A percentile compares a stretch with the other conserved stretches of the same genome.
These are phyloP conservation scores for Drosophila prolongata DNA, from an alignment of 2,888 invertebrate genomes.

Conservation along the genomic window DNA sequence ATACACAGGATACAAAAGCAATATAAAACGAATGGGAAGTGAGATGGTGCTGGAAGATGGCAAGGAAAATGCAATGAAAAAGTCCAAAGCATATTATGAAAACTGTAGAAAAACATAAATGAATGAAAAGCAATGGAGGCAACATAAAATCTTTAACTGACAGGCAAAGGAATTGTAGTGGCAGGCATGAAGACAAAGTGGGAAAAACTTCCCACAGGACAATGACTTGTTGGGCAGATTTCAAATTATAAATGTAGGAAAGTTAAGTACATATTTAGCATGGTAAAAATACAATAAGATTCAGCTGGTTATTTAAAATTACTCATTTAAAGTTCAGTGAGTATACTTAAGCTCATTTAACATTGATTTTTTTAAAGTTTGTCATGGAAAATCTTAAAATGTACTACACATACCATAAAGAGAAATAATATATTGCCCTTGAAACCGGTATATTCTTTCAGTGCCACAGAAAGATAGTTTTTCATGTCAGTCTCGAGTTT, in stretches of 20 bases:
- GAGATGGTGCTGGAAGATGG: background rate
- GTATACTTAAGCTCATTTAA: too few species aligned
- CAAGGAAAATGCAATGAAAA: slow-evolving; percentile 31
- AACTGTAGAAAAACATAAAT: slow-evolving; percentile 35
- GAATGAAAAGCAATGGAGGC: slow-evolving; percentile 10
- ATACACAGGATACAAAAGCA: slow-evolving; percentile 15
- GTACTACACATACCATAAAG: too few species aligned
- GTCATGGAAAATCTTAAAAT: too few species aligned
- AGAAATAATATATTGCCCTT: too few species aligned
- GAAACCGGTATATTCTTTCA: background rate
- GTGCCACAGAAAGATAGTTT: slow-evolving; percentile 6
- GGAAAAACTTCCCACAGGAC: slow-evolving; percentile 19
- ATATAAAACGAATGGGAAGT: slow-evolving; percentile 7
- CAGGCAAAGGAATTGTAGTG: slow-evolving; percentile 20
- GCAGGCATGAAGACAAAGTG: background rate
- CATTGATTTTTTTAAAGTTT: too few species aligned
- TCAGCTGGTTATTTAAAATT: background rate
- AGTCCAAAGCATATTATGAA: slow-evolving; percentile 39
- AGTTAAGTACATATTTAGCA: background rate
- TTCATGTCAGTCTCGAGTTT: slow-evolving; percentile 22
- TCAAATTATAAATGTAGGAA: background rate
- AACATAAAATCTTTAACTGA: slow-evolving; percentile 34
- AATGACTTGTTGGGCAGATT: slow-evolving; percentile 17
- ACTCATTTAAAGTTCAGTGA: too few species aligned
- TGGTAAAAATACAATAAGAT: too few species aligned